phyloP scores from a whole-genome alignment of 2,113 vertebrate species.

The Alethe castanea region DNA sequence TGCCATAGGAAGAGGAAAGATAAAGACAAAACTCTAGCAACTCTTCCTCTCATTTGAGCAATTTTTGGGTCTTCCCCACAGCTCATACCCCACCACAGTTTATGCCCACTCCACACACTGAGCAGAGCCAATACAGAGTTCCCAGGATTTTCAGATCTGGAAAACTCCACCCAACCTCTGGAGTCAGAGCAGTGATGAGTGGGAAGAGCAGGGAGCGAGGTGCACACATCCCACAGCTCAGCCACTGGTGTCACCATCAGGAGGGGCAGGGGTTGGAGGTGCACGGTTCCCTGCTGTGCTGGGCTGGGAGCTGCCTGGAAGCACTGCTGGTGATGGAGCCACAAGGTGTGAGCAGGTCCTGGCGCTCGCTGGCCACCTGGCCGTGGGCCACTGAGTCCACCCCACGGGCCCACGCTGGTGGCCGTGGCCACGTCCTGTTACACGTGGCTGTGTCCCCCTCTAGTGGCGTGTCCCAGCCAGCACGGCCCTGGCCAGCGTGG shows the following conservation, averaged over 20 bases:
- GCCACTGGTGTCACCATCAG: neutral
- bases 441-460: slow-evolving; percentile 53
- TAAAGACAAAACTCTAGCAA: neutral
- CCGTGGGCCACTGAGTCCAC: neutral
- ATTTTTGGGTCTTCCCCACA: neutral
- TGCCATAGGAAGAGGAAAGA: neutral
- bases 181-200: fast-evolving
- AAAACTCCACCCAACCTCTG: neutral
- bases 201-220: neutral
- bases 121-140: neutral
- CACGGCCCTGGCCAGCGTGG: neutral
- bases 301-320: neutral
- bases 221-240: neutral
- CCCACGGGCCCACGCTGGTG: neutral
- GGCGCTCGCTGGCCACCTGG: fast-evolving
- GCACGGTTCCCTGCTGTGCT: fast-evolving
- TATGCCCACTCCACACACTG: neutral
- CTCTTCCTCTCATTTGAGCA: neutral
- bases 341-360: fast-evolving
- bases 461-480: slow-evolving; percentile 46
- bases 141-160: neutral
- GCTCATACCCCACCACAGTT: neutral
- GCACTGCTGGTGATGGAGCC: fast-evolving
- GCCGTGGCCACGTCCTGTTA: neutral
- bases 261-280: fast-evolving